Conservation (phyloP, 2,888 invertebrate species). For the Cenopis cana region DNA sequence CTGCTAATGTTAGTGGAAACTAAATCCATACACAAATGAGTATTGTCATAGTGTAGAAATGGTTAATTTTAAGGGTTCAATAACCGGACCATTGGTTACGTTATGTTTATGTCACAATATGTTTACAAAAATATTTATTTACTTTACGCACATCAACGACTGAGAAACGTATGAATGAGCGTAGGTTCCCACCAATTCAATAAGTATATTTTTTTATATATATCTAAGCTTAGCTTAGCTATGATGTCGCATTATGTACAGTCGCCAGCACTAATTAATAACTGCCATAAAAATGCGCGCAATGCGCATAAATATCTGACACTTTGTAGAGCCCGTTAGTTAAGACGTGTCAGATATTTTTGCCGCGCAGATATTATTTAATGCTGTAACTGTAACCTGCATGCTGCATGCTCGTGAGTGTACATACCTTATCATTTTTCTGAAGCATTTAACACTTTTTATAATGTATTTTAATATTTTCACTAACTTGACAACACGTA, state of each 20-base stretch:
- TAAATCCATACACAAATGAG: slow-evolving; percentile 35
- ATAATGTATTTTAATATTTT: neutral
- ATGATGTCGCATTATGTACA: no score
- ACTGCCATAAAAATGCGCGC: no score
- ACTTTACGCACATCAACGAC: neutral
- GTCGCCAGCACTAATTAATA: no score
- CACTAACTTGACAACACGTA: slow-evolving; percentile 7
- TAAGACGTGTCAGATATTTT: no score
- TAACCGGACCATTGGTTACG: neutral
- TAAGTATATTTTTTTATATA: no score
- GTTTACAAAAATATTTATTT: neutral
- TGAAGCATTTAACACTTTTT: slow-evolving; percentile 13
- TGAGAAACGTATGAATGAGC: neutral
- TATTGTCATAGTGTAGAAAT: neutral
- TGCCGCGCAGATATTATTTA: no score
- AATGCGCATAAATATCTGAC: no score
- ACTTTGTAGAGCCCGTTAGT: no score
- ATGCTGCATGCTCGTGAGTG: no score
- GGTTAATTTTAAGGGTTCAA: neutral
- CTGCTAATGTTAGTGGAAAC: slow-evolving; percentile 41
- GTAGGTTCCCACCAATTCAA: neutral
- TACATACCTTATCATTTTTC: slow-evolving; percentile 26
- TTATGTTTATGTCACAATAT: neutral
- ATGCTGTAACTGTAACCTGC: no score
- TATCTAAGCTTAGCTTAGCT: no score